Evolutionary conservation across 2,888 invertebrate genomes (phyloP).

Genomic region (Alcis repandata): DNA sequence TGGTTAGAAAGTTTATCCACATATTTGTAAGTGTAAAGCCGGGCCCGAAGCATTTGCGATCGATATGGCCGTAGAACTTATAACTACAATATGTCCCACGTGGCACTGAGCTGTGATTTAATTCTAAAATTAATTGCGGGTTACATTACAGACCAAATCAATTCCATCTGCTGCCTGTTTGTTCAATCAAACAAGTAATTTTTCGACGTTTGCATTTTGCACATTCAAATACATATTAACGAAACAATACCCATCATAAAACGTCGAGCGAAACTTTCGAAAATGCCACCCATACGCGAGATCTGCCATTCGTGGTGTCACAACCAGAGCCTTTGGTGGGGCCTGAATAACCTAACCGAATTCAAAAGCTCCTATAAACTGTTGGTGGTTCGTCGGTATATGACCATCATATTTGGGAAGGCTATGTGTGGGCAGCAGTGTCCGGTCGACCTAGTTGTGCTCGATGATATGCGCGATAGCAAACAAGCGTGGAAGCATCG

Average conservation of each 20-base stretch:
- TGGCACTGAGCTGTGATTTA: no score
- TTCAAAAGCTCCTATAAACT: constrained; percentile 58
- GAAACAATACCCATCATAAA: constrained; percentile 30
- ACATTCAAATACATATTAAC: constrained; percentile 9
- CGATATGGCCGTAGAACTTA: no score
- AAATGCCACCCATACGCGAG: constrained; percentile 49
- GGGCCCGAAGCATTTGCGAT: no score
- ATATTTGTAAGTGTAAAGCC: no score
- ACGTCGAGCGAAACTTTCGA: constrained; percentile 49
- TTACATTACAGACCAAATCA: no score
- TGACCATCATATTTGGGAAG: constrained; percentile 41
- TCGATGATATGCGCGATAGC: constrained; percentile 76
- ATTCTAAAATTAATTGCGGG: no score
- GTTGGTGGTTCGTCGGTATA: constrained; percentile 57
- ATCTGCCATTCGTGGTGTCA: constrained; percentile 43
- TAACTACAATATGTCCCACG: no score
- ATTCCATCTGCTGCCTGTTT: neutral
- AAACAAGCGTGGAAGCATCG: constrained; percentile 65
- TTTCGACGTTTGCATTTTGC: constrained; percentile 5
- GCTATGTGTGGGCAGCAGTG: constrained; percentile 64
- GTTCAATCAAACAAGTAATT: neutral
- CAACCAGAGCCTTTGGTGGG: constrained; percentile 35
- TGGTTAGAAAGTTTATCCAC: no score
- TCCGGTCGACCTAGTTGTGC: constrained; percentile 81
- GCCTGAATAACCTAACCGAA: constrained; percentile 52